Conservation (phyloP, 2,113 vertebrate genomes). For the Anthoscopus minutus region DNA sequence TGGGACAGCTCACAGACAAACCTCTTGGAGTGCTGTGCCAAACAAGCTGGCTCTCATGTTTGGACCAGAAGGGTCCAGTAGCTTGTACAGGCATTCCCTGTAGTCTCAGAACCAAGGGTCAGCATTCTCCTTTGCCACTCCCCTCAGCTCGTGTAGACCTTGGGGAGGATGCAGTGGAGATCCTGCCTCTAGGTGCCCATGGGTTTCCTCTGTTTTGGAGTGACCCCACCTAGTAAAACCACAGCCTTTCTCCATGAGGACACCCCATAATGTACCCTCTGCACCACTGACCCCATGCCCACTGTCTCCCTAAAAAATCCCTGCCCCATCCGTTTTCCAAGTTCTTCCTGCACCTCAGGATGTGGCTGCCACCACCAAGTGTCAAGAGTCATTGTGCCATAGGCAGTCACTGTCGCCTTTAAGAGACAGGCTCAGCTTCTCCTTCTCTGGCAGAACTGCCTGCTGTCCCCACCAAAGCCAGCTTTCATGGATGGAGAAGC, state of each 20-base stretch:
- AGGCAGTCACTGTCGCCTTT: not conserved
- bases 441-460: not conserved
- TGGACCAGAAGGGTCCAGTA: not conserved
- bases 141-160: not conserved
- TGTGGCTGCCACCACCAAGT: not conserved
- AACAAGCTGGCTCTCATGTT: not conserved
- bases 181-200: not conserved
- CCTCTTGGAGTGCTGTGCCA: not conserved
- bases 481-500: conserved; percentile 17
- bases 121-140: not conserved
- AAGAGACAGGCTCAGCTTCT: not conserved
- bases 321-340: not conserved
- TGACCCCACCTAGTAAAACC: not conserved
- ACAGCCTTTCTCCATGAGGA: not conserved
- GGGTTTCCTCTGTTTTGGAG: not conserved
- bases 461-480: not conserved
- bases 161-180: not conserved
- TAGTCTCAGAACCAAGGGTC: fast-evolving
- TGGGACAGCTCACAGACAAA: not conserved
- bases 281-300: too few relatives aligned
- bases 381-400: not conserved
- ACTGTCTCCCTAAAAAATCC: not conserved
- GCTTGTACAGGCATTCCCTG: not conserved
- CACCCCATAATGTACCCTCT: not conserved
- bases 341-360: not conserved